Base-by-base conservation (phyloP, 1,140 invertebrate species). In the Zaprionus gabonicus region DNA sequence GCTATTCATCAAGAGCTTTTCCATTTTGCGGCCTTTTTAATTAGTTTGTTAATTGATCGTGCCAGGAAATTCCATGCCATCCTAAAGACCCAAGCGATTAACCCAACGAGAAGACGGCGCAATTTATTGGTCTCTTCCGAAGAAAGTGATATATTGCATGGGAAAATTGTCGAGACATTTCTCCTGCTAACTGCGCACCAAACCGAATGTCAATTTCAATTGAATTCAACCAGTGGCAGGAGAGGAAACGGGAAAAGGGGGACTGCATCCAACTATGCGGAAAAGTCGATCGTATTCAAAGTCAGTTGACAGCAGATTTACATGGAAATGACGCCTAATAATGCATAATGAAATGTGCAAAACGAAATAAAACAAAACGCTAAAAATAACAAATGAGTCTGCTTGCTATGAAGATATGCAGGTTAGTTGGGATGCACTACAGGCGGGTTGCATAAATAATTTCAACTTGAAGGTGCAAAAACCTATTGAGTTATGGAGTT, bases 271-370 rank as follows among this genome's bases (percentile, higher is more conserved):
- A 71, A 23, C 68, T 65, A 65, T 76, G 74, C 74, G 74, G 69
- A 76, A 76, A 72, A 66, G 34, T 49, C 64, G 63, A 49, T 25
- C 57, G 31, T 36, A 64, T 57, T 74, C 58, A 71, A 64, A 64
- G 72, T 63, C 58, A 71, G 65, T 71, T 76, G 73, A 53, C 53
- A 65, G 73, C 60, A n/a, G 46, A 72, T 67, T 68, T 57, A 68
- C 31, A 77, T 73, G 75, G 63, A 73, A 73, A 57, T 77, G 53
- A 68, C 46, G 63, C 25, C 57, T 20, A 67, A 60, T 77, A 46
- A 58, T 72, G 63, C 74, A 76, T 62, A 72, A 60, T 66, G 9
- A 46, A 56, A 49, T 36, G 13, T 34, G 23, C 36, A 62, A 57
- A 67, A 28, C 2, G 23, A 56, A 27, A 44, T 56, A 27, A 55